These are phyloP conservation scores for Ochotona curzoniae DNA, from an alignment of 2,113 vertebrate genomes.

Conservation along the genomic window DNA sequence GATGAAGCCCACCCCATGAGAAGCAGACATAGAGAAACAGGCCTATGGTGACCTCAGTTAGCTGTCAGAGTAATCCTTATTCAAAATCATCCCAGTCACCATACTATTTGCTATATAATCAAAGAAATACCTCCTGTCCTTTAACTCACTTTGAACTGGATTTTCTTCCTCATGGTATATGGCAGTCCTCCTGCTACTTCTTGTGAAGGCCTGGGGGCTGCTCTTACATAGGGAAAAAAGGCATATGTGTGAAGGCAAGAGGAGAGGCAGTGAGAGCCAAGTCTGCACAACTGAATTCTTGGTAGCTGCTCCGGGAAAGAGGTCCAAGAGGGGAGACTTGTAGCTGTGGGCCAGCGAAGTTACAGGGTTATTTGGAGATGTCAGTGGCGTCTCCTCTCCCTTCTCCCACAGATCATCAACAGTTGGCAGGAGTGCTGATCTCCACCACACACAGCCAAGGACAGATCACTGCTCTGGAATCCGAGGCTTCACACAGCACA, in stretches of 20 bases:
- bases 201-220: neutral
- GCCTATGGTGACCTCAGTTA: neutral
- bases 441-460: constrained; percentile 44
- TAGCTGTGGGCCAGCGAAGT: neutral
- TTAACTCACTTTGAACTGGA: neutral
- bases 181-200: neutral
- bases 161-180: neutral
- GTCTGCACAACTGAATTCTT: neutral
- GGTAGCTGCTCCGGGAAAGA: constrained; percentile 35
- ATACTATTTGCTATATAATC: neutral
- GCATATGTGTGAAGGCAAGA: neutral
- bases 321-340: constrained; percentile 16
- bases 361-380: constrained; percentile 59
- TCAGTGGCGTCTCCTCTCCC: constrained; percentile 18
- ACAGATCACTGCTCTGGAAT: constrained; percentile 58
- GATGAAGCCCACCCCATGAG: neutral
- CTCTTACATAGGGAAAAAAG: neutral
- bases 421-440: constrained; percentile 58
- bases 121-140: neutral
- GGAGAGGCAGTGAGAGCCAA: constrained; percentile 18
- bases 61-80: neutral
- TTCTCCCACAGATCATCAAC: constrained; percentile 63
- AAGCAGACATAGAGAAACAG: neutral
- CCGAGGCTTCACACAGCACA: neutral
- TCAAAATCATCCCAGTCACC: neutral